A percentile compares a stretch with the other conserved stretches of the same genome.
These are phyloP conservation scores for Drosophila setosimentum DNA, from an alignment of 2,888 invertebrate genomes.

Conservation along the genomic window DNA sequence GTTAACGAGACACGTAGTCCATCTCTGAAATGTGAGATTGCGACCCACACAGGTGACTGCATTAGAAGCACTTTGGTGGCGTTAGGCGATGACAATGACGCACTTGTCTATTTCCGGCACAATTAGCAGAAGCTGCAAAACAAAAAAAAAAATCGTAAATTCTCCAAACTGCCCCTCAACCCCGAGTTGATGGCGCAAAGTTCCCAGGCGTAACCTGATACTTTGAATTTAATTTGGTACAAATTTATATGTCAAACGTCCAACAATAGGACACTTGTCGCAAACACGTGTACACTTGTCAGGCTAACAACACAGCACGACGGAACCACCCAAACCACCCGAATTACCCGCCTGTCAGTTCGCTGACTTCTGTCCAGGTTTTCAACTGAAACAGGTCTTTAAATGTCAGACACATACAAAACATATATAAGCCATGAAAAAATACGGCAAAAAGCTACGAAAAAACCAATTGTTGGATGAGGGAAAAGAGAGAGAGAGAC, in stretches of 20 bases:
- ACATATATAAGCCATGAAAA: slow-evolving; percentile 40
- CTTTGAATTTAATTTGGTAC: slow-evolving; percentile 80
- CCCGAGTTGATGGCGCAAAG: neutral
- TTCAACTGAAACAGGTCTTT: slow-evolving; percentile 49
- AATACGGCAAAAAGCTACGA: slow-evolving; percentile 24
- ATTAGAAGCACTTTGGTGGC: slow-evolving; percentile 80
- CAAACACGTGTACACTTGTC: slow-evolving; percentile 82
- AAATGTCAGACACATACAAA: slow-evolving; percentile 46
- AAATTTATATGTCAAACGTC: slow-evolving; percentile 69
- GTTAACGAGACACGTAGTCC: slow-evolving; percentile 77
- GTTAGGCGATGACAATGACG: slow-evolving; percentile 61
- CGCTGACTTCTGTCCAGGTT: slow-evolving; percentile 60
- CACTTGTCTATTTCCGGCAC: slow-evolving; percentile 78
- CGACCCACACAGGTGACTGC: slow-evolving; percentile 58
- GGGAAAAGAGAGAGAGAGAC: neutral
- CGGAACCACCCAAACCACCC: slow-evolving; percentile 18
- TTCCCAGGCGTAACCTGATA: slow-evolving; percentile 82
- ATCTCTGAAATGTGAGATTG: slow-evolving; percentile 8
- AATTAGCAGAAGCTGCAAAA: slow-evolving; percentile 61
- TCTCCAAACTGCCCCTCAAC: neutral
- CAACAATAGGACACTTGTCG: slow-evolving; percentile 74
- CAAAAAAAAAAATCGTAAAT: neutral
- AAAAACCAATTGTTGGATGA: slow-evolving; percentile 25
- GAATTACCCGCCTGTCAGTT: slow-evolving; percentile 50
- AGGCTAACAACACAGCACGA: slow-evolving; percentile 66